Evolutionary conservation across 2,888 invertebrate species (phyloP).

Genomic region (Elegia similella): DNA sequence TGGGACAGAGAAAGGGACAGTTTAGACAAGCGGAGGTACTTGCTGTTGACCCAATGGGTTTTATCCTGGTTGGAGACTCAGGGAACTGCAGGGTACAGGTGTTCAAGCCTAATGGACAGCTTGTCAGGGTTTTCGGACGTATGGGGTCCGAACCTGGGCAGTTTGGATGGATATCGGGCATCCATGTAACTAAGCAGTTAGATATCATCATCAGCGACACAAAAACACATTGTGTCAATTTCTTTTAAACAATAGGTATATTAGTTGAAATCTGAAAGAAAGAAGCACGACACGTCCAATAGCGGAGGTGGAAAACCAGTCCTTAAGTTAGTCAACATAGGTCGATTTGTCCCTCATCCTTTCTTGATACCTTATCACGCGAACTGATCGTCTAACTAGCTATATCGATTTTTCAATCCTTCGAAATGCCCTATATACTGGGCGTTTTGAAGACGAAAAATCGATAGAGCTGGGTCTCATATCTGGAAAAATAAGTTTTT

Average conservation of each 20-base stretch:
- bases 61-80: slow-evolving; percentile 89
- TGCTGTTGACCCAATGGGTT: slow-evolving; percentile 86
- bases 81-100: slow-evolving; percentile 89
- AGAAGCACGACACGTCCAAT: no score
- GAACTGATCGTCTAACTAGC: no score
- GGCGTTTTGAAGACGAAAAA: no score
- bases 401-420: no score
- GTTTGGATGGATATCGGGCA: slow-evolving; percentile 87
- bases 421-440: no score
- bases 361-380: no score
- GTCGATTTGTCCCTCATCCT: no score
- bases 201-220: slow-evolving; percentile 84
- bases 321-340: no score
- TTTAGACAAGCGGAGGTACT: slow-evolving; percentile 88
- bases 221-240: slow-evolving; percentile 75
- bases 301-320: no score
- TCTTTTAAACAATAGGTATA: slow-evolving; percentile 61
- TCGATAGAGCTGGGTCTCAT: no score
- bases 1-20: slow-evolving; percentile 85
- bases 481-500: no score
- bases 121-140: slow-evolving; percentile 85
- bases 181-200: slow-evolving; percentile 81
- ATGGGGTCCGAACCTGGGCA: slow-evolving; percentile 68
- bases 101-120: slow-evolving; percentile 86
- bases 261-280: no score